phyloP scores from a whole-genome alignment of 2,888 invertebrate genomes.

The Theodoxus fluviatilis region DNA sequence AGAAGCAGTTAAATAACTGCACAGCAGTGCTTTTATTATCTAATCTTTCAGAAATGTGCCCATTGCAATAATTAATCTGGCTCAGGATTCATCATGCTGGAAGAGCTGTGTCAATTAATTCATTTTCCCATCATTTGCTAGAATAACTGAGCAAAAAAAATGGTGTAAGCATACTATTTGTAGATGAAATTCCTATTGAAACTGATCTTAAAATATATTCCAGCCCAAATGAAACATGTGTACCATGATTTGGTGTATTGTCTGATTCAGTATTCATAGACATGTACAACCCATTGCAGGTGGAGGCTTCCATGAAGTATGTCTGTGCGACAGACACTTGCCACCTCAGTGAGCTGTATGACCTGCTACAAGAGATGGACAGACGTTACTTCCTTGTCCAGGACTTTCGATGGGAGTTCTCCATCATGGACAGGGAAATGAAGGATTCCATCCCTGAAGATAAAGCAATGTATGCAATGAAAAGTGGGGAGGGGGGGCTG shows the following conservation, averaged over 20 bases:
- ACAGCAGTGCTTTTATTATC: too few relatives aligned
- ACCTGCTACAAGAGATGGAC: constrained; percentile 62
- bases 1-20: too few relatives aligned
- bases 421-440: constrained; percentile 52
- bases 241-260: not conserved
- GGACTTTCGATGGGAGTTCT: constrained; percentile 62
- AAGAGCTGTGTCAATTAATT: too few relatives aligned
- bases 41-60: too few relatives aligned
- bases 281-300: constrained; percentile 47
- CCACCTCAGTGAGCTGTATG: constrained; percentile 51
- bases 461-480: constrained; percentile 55
- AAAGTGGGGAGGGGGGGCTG: too few relatives aligned
- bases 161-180: too few relatives aligned
- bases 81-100: too few relatives aligned
- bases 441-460: constrained; percentile 55
- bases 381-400: constrained; percentile 60
- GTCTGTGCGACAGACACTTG: constrained; percentile 48
- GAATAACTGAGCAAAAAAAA: too few relatives aligned
- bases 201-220: not conserved
- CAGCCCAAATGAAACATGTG: not conserved
- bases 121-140: too few relatives aligned
- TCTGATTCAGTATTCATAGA: too few relatives aligned
- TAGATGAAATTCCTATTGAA: not conserved
- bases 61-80: too few relatives aligned
- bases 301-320: constrained; percentile 57